Conservation (phyloP, 35 echinoderm and acorn worm genomes). For the Ptychodera flava region DNA sequence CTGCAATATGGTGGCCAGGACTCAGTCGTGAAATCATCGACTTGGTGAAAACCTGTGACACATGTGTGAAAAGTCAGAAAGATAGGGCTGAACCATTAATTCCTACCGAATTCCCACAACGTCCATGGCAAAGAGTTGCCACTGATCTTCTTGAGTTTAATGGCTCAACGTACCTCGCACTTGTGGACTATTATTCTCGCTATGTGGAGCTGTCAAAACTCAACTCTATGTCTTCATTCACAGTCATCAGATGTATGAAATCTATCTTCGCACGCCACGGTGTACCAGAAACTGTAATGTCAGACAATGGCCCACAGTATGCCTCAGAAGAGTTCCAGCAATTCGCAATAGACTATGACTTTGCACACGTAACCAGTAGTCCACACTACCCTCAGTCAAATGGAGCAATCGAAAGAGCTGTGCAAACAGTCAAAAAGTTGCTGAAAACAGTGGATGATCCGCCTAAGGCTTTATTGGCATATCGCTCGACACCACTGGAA, state of each 20-base stretch:
- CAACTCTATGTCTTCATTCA: not conserved
- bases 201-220: slow-evolving; percentile 27
- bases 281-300: slow-evolving; percentile 8
- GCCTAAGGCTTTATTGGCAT: slow-evolving; percentile 44
- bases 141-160: slow-evolving; percentile 33
- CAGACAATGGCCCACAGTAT: slow-evolving; percentile 21
- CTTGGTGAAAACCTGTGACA: slow-evolving; percentile 32
- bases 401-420: slow-evolving; percentile 28
- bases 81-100: slow-evolving; percentile 38
- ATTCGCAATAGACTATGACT: slow-evolving; percentile 44
- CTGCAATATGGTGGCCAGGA: slow-evolving; percentile 42
- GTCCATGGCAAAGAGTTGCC: slow-evolving; percentile 41
- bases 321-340: not conserved
- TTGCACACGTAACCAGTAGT: slow-evolving; percentile 32
- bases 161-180: slow-evolving; percentile 15
- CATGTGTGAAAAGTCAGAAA: slow-evolving; percentile 21
- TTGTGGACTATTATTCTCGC: slow-evolving; percentile 44
- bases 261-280: slow-evolving; percentile 30
- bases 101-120: slow-evolving; percentile 29
- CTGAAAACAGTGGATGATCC: slow-evolving; percentile 16
- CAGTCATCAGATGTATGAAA: slow-evolving; percentile 18
- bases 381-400: slow-evolving; percentile 24
- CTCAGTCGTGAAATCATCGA: slow-evolving; percentile 33
- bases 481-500: slow-evolving; percentile 41
- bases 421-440: slow-evolving; percentile 14